Percentiles rank a stretch among this genome's conserved stretches.
These are phyloP conservation scores for Acrocephalus scirpaceus DNA, from an alignment of 2,797 vertebrate species.

Conservation along the genomic window DNA sequence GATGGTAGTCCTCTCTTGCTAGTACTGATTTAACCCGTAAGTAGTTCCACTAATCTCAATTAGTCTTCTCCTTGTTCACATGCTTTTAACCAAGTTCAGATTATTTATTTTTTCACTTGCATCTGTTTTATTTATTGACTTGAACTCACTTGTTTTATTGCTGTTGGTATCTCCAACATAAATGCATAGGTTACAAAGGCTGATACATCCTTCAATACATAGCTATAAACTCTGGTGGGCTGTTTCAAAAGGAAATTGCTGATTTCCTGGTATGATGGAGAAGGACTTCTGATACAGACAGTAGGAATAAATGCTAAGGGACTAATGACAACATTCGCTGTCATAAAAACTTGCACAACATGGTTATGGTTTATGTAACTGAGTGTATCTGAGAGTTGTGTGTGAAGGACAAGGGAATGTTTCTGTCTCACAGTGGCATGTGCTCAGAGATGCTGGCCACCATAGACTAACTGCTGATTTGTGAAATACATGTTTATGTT, in stretches of 20 bases:
- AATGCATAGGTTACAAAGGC: neutral
- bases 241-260: neutral
- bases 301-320: neutral
- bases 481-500: neutral
- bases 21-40: neutral
- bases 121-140: neutral
- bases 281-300: neutral
- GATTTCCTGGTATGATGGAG: neutral
- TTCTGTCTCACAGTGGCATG: fast-evolving
- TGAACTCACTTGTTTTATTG: neutral
- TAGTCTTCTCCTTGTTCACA: neutral
- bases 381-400: neutral
- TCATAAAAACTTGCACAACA: neutral
- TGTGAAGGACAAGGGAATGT: neutral
- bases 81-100: neutral
- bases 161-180: neutral
- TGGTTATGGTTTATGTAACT: neutral
- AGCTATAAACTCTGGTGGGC: neutral
- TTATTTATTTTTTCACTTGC: neutral
- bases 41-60: neutral
- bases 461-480: neutral
- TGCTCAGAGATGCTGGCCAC: neutral
- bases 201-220: neutral
- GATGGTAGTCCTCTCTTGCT: neutral
- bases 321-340: neutral